Evolutionary conservation across 2,113 vertebrate genomes (phyloP), one percentile per base, ranked within the genome.

Genomic region (Dicerorhinus sumatrensis): DNA sequence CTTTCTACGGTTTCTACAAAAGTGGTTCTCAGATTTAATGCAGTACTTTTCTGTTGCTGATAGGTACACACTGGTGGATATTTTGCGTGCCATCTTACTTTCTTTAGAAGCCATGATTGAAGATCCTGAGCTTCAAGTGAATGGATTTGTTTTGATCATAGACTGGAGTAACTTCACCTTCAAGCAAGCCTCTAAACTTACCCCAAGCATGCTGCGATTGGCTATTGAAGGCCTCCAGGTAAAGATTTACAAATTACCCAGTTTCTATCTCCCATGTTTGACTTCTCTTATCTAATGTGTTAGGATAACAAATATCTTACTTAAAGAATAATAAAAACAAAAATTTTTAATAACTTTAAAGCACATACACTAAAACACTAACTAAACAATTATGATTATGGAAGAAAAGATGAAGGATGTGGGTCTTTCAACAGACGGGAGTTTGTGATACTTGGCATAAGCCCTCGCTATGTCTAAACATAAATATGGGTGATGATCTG

Each of bases 161-260:
- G 99, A 99, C 99, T 99, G 99, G 99, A 99, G 99, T 98, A 99
- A 99, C 99, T 99, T 99, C 98, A 99, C 99, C 93, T 99, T 99
- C 98, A 99, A 99, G 95, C 99, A 99, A 98, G 99, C 99, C 73
- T 99, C 99, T 92, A 99, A 99, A 54, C 99, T 99, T 86, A 99
- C 99, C 1, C 99, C 99, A 94, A 99, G 99, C 98, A 99, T 99
- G 99, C 99, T 99, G 92, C 99, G 99, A 90, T 98, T 99, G 98
- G 99, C 99, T 96, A 99, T 99, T 89, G 99, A 99, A 90, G 99
- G 99, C 36, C 99, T 99, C 67, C 99, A 99, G 99, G 99, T 99
- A 99, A 98, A 76, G 14, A 60, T 69, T 13, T 48, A 48, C 2
- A 72, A 48, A 31, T 85, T 67, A 83, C 58, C 7, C 4, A 58